Base-by-base conservation (phyloP, 2,888 invertebrate species). In the Steinernema scapterisci region DNA sequence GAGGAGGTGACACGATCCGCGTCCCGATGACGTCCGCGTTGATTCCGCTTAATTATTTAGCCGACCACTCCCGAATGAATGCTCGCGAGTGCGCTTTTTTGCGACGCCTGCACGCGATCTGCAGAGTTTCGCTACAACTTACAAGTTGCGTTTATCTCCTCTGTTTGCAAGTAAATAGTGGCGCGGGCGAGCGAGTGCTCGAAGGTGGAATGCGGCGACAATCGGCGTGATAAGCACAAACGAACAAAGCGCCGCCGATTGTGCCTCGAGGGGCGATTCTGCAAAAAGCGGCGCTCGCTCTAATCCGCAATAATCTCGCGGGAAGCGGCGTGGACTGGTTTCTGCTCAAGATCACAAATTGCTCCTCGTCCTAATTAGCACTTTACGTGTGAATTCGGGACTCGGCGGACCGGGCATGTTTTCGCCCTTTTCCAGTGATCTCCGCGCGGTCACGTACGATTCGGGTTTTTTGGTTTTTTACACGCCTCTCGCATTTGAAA, bases 351-450 rank as follows among this genome's bases (percentile, higher is more conserved):
- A 31, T 48, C 63, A 25, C 63, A 63, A 63, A 63, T 38, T 27
- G 63, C 63, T 25, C 52, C 31, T 63, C 63, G 63, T 25, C 31
- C 63, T 63, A 63, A 63, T 63, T 27, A 63, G 63, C 63, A 63
- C 63, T 11, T 63, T 63, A 63, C 63, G 63, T 63, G 63, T 63
- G 63, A 63, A 31, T 63, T 16, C 52, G 52, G 11, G 63, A 27
- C 3, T 54, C 25, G 11, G 21, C 21, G 25, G 13, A 11, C 25
- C 25, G 21, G 6, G 54, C 54, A 13, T 19, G 5, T 54, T 25
- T 54, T 19, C 25, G 21, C 21, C 11, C 54, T 13, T 54, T 48
- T 48, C 48, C 48, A 48, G 48, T 19, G 16, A 48, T 7, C 38
- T 38, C 9, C 38, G 38, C 38, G 38, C 9, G 38, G 38, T 38